phyloP scores from a whole-genome alignment of 2,888 invertebrate genomes.

The Cheilosia grossa region DNA sequence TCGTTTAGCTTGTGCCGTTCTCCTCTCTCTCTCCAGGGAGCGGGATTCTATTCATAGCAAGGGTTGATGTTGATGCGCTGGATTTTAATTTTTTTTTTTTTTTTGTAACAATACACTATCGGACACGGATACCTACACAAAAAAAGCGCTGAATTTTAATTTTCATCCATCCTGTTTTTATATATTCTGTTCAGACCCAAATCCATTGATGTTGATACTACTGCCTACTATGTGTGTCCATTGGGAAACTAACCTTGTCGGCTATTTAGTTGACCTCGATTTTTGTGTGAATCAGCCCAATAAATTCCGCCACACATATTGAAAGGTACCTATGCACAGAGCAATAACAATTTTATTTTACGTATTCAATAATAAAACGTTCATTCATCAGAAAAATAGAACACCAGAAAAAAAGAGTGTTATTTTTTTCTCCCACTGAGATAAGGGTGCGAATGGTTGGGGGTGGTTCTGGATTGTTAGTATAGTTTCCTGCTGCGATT shows the following conservation, averaged over 20 bases:
- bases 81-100: conserved; percentile 36
- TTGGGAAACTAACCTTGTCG: conserved; percentile 61
- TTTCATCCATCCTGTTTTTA: conserved; percentile 17
- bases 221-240: conserved; percentile 39
- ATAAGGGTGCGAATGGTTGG: conserved; percentile 48
- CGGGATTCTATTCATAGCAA: conserved; percentile 6
- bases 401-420: conserved; percentile 27
- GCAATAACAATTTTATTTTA: conserved; percentile 53
- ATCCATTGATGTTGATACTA: conserved; percentile 63
- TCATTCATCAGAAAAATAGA: conserved; percentile 71
- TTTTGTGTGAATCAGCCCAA: conserved; percentile 64
- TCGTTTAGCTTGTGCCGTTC: conserved; percentile 51
- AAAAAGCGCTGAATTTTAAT: conserved; percentile 28
- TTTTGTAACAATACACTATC: background rate
- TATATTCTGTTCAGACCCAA: conserved; percentile 2
- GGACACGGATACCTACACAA: background rate
- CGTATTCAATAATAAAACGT: conserved; percentile 72
- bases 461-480: conserved; percentile 58
- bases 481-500: conserved; percentile 56
- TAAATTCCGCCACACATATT: conserved; percentile 57
- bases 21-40: conserved; percentile 44
- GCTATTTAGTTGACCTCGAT: conserved; percentile 74
- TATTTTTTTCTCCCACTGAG: conserved; percentile 59
- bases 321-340: background rate
- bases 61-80: conserved; percentile 23